Evolutionary conservation across 1,140 invertebrate species (phyloP).

Genomic region (Myzus persicae): DNA sequence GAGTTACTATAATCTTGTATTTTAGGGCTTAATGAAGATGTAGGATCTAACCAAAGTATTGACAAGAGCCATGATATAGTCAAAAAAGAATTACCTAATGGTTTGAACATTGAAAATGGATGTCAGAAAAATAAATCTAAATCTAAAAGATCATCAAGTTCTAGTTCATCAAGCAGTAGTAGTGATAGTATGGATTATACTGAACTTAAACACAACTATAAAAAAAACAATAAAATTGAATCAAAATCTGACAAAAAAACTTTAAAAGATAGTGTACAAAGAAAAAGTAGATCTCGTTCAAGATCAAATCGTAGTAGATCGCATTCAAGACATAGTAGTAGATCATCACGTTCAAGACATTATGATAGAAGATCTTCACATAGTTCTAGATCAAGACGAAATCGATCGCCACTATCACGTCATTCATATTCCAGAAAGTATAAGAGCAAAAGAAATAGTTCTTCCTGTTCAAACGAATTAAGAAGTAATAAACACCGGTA

Average conservation of each 20-base stretch:
- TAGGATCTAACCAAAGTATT: background rate
- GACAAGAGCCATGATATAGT: background rate
- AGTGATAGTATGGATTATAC: slow-evolving; percentile 26
- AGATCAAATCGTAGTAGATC: slow-evolving; percentile 32
- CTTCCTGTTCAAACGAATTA: slow-evolving; percentile 42
- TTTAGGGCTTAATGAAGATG: background rate
- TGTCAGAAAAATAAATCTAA: slow-evolving; percentile 29
- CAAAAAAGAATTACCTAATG: background rate
- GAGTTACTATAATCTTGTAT: background rate
- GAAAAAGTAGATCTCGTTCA: background rate
- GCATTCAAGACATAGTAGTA: slow-evolving; percentile 9
- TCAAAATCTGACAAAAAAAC: slow-evolving; percentile 23
- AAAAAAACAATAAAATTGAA: slow-evolving; percentile 22
- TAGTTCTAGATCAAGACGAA: slow-evolving; percentile 44
- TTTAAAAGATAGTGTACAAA: background rate
- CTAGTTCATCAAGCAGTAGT: slow-evolving; percentile 28
- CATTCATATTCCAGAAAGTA: slow-evolving; percentile 2
- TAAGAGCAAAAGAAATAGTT: slow-evolving; percentile 45
- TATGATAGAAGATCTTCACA: slow-evolving; percentile 19
- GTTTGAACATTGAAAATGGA: background rate
- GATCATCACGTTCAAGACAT: background rate
- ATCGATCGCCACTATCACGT: slow-evolving; percentile 4
- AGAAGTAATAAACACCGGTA: slow-evolving; percentile 24
- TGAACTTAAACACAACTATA: slow-evolving; percentile 26
- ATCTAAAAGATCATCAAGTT: slow-evolving; percentile 26